Base-by-base conservation (phyloP, 2,888 invertebrate species). In the Apeira syringaria region DNA sequence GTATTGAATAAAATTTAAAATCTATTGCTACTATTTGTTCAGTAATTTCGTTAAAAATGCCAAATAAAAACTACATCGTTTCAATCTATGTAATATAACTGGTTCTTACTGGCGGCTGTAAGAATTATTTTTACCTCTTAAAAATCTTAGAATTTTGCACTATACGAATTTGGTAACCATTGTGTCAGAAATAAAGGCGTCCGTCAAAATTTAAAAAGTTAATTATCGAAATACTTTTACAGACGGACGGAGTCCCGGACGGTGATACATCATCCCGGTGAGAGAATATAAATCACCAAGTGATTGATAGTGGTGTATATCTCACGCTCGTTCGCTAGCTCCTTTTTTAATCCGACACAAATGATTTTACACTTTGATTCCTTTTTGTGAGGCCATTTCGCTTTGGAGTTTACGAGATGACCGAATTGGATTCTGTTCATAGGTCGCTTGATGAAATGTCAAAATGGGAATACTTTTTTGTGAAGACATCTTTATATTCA, bases 341-440 rank as follows among this genome's bases (percentile, higher is more conserved):
- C 77, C 83, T 87, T 87, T 87, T 87, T 87, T 84, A 80, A 85
- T 85, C 81, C 83, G 64, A 76, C 83, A 85, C 87, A 86, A 84
- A 86, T 86, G 83, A 86, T 82, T 86, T 86, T 86, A 86, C 84
- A 82, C 82, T 85, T 80, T 79, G 74, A 71, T 78, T 80, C 79
- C 72, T 80, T 82, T 85, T 80, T 79, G 76, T 79, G 66, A 69
- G 62, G 72, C 71, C 68, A 79, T 83, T 84, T 81, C 72, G 80
- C 78, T 76, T 64, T 64, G 66, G 70, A 65, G 64, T 78, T 80
- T 80, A 81, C 69, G 74, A 77, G 56, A 45, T 47, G 43, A 48
- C 53, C 53, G 46, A 50, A 61, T 58, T 58, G 56, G 56, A 61
- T 54, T 50, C 53, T 46, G 49, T 52, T 53, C 45, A 47, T 46